Base-by-base conservation (phyloP, 2,113 vertebrate genomes). In the Melanotaenia duboulayi region DNA sequence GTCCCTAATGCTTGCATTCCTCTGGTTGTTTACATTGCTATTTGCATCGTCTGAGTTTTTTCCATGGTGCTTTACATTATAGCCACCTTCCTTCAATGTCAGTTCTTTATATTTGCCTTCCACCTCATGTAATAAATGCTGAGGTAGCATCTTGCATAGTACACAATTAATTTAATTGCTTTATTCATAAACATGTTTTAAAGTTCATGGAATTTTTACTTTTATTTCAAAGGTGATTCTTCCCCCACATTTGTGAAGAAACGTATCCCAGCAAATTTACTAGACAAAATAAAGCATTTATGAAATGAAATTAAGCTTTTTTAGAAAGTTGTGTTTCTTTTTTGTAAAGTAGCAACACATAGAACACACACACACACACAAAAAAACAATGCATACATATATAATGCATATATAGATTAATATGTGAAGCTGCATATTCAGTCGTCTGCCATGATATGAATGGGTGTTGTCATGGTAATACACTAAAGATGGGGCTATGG, bases 401-500 rank as follows among this genome's bases (percentile, higher is more conserved):
- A n/a, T n/a, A n/a, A n/a, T n/a, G n/a, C n/a, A n/a, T n/a, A n/a
- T n/a, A n/a, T n/a, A n/a, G n/a, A 91, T 83, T 87, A 58, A 73
- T 58, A 39, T 85, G 88, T 79, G 86, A 79, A 78, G 84, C 85
- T 80, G 84, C 83, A 87, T 86, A 90, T 90, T 91, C 83, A 90
- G 78, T 59, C 83, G 55, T 68, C 59, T 61, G 77, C 77, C 83
- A 83, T 82, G 65, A 83, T 89, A 86, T 85, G 85, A 91, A 92
- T 89, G 75, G 78, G n/a, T 11, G 89, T 92, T 90, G 86, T 85
- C 88, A 91, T 92, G 90, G 90, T 89, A 84, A 92, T 87, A 62
- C 78, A 57, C 73, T 62, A 63, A 85, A 86, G 85, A 83, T 84
- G 84, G 86, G 72, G 42, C 76, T 57, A 69, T n/a, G 39, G 71